Percentiles rank a stretch among this genome's conserved stretches.
phyloP scores from a whole-genome alignment of 1,140 invertebrate species.

The Sarcophaga bullata region DNA sequence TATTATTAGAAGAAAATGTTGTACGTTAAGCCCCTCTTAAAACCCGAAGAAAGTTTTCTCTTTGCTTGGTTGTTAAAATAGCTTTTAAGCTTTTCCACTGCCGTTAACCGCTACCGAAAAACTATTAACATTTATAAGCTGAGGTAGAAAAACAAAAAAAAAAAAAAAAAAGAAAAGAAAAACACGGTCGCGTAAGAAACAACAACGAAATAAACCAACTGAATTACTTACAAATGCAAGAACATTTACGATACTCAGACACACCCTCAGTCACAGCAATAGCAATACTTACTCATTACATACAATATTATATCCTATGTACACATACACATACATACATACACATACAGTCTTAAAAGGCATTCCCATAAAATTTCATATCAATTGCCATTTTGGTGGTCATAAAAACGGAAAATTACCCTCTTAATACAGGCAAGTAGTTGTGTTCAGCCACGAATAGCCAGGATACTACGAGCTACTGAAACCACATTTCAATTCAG shows the following conservation, averaged over 20 bases:
- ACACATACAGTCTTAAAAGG: neutral
- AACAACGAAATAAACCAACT: neutral
- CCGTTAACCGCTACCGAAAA: neutral
- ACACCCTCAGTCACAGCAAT: neutral
- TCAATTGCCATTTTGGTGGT: slow-evolving; percentile 36
- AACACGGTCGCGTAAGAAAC: too few species aligned
- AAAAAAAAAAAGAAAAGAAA: neutral
- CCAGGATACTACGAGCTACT: neutral
- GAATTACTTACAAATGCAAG: slow-evolving; percentile 21
- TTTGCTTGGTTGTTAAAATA: neutral
- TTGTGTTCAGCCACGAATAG: neutral
- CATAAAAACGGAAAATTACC: slow-evolving; percentile 35
- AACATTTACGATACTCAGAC: neutral
- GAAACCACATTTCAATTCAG: neutral
- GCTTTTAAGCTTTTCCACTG: neutral
- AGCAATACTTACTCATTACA: neutral
- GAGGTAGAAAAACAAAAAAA: neutral
- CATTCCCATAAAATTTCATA: slow-evolving; percentile 36
- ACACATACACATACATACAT: neutral
- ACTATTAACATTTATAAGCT: slow-evolving; percentile 28
- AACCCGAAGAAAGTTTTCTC: neutral
- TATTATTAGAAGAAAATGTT: too few species aligned
- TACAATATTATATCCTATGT: neutral
- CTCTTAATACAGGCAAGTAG: slow-evolving; percentile 24
- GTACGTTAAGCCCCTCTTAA: too few species aligned